Evolutionary conservation across 2,888 invertebrate species (phyloP).

Genomic region (Drosophila cognata): DNA sequence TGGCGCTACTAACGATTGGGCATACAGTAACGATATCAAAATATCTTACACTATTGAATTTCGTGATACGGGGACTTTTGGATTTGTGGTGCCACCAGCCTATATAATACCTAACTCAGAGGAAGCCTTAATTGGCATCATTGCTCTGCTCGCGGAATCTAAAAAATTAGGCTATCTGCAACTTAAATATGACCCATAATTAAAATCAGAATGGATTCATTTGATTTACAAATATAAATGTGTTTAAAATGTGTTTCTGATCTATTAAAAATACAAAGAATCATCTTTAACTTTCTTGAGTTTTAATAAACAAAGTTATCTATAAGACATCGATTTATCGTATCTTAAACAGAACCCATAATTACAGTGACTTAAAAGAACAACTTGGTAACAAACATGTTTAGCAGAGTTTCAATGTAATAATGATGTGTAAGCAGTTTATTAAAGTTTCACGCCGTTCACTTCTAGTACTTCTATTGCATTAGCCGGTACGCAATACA

Average conservation of each 20-base stretch:
- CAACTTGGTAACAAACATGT: background rate
- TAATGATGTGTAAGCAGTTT: background rate
- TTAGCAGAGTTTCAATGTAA: background rate
- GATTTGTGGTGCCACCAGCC: conserved; percentile 88
- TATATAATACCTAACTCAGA: conserved; percentile 88
- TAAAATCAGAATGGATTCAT: background rate
- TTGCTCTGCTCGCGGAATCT: conserved; percentile 83
- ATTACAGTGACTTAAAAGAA: too few species aligned
- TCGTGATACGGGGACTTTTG: conserved; percentile 88
- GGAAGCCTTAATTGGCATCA: conserved; percentile 86
- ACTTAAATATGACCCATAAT: conserved; percentile 47
- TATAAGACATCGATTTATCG: too few species aligned
- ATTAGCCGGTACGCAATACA: background rate
- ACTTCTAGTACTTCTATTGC: background rate
- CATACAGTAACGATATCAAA: conserved; percentile 86
- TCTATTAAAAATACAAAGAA: too few species aligned
- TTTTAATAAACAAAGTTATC: too few species aligned
- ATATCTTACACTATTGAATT: conserved; percentile 85
- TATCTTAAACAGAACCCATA: too few species aligned
- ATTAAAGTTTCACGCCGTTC: background rate
- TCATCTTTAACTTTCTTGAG: too few species aligned
- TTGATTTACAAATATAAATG: too few species aligned
- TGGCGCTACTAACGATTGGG: conserved; percentile 86
- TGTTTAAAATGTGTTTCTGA: background rate
- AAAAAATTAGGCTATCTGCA: conserved; percentile 73